Conservation (phyloP, 1,140 invertebrate species). For the Drosophila sulfurigaster region DNA sequence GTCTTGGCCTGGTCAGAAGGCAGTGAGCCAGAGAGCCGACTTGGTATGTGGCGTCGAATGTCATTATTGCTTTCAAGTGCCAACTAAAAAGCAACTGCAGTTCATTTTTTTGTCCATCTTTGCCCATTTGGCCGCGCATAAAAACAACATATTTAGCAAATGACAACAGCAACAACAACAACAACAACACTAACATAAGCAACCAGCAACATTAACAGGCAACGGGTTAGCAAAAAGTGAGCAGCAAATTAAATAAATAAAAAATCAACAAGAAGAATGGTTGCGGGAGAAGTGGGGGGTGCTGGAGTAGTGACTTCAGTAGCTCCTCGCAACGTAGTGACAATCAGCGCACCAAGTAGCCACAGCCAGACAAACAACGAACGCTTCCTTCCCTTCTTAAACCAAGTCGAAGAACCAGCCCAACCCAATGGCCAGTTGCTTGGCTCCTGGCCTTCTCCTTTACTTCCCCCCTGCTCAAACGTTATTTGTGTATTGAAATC, state of each 20-base stretch:
- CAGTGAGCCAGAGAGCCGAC: constrained; percentile 14
- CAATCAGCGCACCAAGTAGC: constrained; percentile 47
- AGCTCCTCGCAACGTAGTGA: constrained; percentile 27
- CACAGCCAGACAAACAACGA: constrained; percentile 34
- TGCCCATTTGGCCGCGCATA: constrained; percentile 77
- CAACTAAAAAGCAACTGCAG: constrained; percentile 84
- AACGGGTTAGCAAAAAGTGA: constrained; percentile 33
- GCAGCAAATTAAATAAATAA: constrained; percentile 82
- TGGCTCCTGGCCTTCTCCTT: background rate
- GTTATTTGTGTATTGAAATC: constrained; percentile 85
- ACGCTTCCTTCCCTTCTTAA: constrained; percentile 26
- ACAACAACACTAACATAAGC: constrained; percentile 37
- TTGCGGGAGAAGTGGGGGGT: background rate
- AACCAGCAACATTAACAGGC: constrained; percentile 21
- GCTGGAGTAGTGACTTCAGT: background rate
- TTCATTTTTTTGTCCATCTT: constrained; percentile 81
- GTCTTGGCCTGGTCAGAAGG: constrained; percentile 32
- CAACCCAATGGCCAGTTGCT: constrained; percentile 24
- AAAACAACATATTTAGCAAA: constrained; percentile 85
- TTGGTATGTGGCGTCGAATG: constrained; percentile 85
- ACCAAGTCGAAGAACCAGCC: background rate
- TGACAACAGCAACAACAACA: constrained; percentile 73
- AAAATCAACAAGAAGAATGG: constrained; percentile 71
- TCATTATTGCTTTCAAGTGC: constrained; percentile 84
- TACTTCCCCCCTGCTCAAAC: constrained; percentile 20